Conservation (phyloP, 1,140 invertebrate genomes). For the Centruroides vittatus region DNA sequence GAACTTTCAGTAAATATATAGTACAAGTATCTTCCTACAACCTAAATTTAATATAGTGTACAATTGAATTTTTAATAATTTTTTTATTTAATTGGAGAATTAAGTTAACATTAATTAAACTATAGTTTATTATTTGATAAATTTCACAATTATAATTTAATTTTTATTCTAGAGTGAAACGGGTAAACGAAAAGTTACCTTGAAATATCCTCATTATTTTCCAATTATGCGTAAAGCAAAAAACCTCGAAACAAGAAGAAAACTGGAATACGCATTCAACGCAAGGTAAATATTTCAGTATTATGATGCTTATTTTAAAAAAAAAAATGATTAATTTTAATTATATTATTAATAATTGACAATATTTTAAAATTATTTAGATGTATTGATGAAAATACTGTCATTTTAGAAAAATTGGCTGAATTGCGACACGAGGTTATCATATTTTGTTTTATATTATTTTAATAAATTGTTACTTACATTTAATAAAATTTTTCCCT, state of each 20-base stretch:
- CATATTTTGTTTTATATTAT: conserved; percentile 1
- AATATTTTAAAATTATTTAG: conserved; percentile 19
- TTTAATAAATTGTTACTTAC: too few relatives aligned
- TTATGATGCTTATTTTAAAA: neutral
- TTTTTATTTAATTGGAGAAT: too few relatives aligned
- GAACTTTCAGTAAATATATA: too few relatives aligned
- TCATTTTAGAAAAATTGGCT: conserved; percentile 38
- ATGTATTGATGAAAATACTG: conserved; percentile 35
- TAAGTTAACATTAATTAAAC: too few relatives aligned
- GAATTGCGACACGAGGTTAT: conserved; percentile 29
- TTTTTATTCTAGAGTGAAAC: conserved; percentile 24
- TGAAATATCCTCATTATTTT: conserved; percentile 41
- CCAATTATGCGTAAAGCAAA: conserved; percentile 37
- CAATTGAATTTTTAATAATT: too few relatives aligned
- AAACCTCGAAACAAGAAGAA: conserved; percentile 32
- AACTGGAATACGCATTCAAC: conserved; percentile 34
- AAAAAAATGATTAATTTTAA: neutral
- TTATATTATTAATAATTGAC: neutral
- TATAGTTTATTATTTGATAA: too few relatives aligned
- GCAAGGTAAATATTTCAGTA: conserved; percentile 23
- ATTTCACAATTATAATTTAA: too few relatives aligned
- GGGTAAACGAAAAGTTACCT: conserved; percentile 33
- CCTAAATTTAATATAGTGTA: too few relatives aligned
- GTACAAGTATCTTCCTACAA: too few relatives aligned
- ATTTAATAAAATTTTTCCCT: neutral